Evolutionary conservation across 2,888 invertebrate genomes (phyloP).

Genomic region (Operophtera brumata): DNA sequence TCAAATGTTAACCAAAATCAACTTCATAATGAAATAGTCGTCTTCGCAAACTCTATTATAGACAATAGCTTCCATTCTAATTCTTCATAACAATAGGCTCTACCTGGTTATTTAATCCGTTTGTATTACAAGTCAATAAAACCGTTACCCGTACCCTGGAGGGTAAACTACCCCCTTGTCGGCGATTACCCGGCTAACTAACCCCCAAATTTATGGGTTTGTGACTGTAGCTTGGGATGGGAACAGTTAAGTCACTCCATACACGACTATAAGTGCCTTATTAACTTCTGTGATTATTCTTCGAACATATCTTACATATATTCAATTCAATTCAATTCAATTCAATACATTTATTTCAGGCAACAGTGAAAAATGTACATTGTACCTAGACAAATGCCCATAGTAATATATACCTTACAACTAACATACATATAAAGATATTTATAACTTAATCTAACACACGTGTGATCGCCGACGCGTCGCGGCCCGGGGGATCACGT

Average conservation of each 20-base stretch:
- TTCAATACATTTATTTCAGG: no score
- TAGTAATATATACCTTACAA: no score
- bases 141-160: conserved; percentile 14
- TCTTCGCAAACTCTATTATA: conserved; percentile 6
- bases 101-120: conserved; percentile 25
- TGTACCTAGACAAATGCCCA: no score
- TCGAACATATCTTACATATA: no score
- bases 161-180: conserved; percentile 27
- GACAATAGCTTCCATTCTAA: not conserved
- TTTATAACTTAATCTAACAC: no score
- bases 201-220: conserved; percentile 28
- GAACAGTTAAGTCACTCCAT: not conserved
- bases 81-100: conserved; percentile 5
- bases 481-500: no score
- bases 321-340: no score
- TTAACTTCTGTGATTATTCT: no score
- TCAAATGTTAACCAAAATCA: not conserved
- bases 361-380: no score
- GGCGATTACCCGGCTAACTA: conserved; percentile 22
- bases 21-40: not conserved
- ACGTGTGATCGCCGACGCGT: no score
- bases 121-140: conserved; percentile 28
- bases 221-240: conserved; percentile 13
- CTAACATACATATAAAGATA: no score
- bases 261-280: not conserved